Evolutionary conservation across 2,797 vertebrate genomes (phyloP).

Genomic region (Delichon dasypus): DNA sequence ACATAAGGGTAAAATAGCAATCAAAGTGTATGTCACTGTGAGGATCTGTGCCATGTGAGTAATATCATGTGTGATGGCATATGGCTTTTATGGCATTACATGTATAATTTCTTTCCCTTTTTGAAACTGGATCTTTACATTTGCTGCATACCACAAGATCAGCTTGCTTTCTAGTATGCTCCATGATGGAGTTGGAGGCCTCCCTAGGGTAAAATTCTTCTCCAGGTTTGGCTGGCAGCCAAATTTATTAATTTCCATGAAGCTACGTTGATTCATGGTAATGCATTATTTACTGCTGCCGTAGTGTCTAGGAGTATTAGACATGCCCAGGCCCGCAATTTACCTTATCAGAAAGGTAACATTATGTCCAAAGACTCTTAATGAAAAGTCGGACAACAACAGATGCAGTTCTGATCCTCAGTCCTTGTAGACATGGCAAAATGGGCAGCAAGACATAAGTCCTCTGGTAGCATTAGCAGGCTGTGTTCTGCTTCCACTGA

Average conservation of each 20-base stretch:
- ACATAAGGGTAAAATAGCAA: background rate
- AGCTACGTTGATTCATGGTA: background rate
- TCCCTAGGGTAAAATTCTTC: background rate
- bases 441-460: background rate
- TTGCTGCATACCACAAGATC: constrained; percentile 1
- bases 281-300: background rate
- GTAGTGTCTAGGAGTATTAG: background rate
- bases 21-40: background rate
- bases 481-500: background rate
- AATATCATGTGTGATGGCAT: background rate
- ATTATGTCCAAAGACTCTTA: background rate
- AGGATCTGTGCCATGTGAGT: background rate
- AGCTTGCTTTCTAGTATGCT: background rate
- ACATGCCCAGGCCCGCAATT: background rate
- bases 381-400: background rate
- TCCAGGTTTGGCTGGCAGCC: background rate
- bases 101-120: constrained; percentile 16
- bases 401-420: background rate
- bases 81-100: background rate
- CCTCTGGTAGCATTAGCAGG: background rate
- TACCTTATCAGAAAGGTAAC: background rate
- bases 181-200: background rate
- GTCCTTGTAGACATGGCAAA: background rate
- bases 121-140: constrained; percentile 31
- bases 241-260: background rate